Percentiles rank a stretch among this genome's conserved stretches.
Conservation (phyloP, 2,888 invertebrate genomes). For the Nemurella pictetii region DNA sequence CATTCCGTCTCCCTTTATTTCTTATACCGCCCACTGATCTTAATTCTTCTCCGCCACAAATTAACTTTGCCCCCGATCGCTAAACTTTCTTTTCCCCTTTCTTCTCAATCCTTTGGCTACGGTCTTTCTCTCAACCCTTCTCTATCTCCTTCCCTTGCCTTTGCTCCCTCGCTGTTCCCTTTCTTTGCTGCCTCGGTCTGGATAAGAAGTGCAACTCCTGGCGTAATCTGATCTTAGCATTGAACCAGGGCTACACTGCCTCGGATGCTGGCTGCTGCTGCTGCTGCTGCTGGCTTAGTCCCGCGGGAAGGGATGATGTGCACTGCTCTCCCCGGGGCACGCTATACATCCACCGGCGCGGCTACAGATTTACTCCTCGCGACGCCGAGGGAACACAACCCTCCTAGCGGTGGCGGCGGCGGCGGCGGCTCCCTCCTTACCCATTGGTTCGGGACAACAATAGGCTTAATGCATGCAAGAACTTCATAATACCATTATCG, state of each 20-base stretch:
- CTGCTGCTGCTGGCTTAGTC: conserved; percentile 6
- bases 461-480: conserved; percentile 28
- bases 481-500: conserved; percentile 30
- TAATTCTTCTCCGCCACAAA: conserved; percentile 24
- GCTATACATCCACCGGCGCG: not conserved
- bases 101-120: not conserved
- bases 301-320: not conserved
- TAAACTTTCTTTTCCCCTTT: conserved; percentile 21
- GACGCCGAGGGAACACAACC: not conserved
- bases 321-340: conserved; percentile 10
- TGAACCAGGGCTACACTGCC: not conserved
- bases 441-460: conserved; percentile 20
- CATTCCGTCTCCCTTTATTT: conserved; percentile 11
- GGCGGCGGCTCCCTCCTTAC: not conserved
- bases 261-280: not conserved
- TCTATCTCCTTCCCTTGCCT: not conserved
- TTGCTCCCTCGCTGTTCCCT: not conserved
- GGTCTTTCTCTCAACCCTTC: not conserved
- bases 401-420: not conserved
- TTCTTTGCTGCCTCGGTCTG: not conserved
- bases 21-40: conserved; percentile 5
- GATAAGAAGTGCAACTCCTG: conserved; percentile 13
- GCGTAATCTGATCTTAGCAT: conserved; percentile 25
- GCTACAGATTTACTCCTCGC: conserved; percentile 23
- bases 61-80: conserved; percentile 20